phyloP scores from a whole-genome alignment of 2,888 invertebrate species.

The Rutpela maculata region DNA sequence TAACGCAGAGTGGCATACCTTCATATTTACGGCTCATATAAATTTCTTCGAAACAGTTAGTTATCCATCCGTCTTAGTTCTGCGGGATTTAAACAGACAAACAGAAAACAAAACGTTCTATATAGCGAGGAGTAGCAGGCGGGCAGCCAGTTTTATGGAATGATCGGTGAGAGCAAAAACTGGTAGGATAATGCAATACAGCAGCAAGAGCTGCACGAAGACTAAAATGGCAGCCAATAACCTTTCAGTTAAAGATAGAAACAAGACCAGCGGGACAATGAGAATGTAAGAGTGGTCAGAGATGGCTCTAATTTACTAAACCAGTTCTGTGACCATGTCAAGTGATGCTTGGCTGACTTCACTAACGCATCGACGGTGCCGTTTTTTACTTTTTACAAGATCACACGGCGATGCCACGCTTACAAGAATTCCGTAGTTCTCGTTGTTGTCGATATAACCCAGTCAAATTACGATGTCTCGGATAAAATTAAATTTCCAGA shows the following conservation, averaged over 20 bases:
- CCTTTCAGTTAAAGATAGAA: slow-evolving; percentile 63
- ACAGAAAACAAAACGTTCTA: slow-evolving; percentile 17
- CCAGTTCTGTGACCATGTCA: slow-evolving; percentile 73
- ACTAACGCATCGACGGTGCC: slow-evolving; percentile 58
- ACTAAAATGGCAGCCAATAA: slow-evolving; percentile 52
- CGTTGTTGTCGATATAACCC: neutral
- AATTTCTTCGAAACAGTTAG: slow-evolving; percentile 19
- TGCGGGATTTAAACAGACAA: slow-evolving; percentile 22
- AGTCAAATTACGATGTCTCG: no score
- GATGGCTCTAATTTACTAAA: slow-evolving; percentile 73
- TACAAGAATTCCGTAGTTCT: neutral
- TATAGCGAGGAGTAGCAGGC: slow-evolving; percentile 25
- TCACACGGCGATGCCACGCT: slow-evolving; percentile 9
- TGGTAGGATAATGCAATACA: slow-evolving; percentile 45
- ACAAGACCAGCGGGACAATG: slow-evolving; percentile 71
- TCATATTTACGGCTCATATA: neutral
- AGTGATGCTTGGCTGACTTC: slow-evolving; percentile 70
- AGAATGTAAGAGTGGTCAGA: slow-evolving; percentile 68
- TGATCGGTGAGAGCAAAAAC: slow-evolving; percentile 48
- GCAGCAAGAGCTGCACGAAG: slow-evolving; percentile 38
- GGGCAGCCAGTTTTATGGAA: slow-evolving; percentile 48
- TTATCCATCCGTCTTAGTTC: slow-evolving; percentile 13
- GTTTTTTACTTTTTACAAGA: slow-evolving; percentile 36
- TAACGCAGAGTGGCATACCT: no score
- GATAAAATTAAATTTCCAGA: no score